Conservation (phyloP, 2,888 invertebrate species). For the Creontiades dilutus region DNA sequence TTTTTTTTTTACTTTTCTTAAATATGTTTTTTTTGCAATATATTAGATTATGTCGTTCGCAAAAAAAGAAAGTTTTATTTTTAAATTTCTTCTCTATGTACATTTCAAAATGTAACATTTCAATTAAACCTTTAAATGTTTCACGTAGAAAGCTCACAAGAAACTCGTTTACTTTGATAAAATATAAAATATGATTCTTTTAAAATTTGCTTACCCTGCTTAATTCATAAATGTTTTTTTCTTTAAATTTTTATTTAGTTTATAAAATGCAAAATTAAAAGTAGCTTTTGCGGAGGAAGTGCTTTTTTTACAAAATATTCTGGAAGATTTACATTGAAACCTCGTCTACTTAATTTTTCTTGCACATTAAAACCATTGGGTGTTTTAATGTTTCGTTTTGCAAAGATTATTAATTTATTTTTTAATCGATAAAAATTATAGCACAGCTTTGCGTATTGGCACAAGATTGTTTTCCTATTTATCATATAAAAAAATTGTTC, state of each 20-base stretch:
- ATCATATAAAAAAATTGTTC: constrained; percentile 49
- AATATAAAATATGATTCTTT: constrained; percentile 55
- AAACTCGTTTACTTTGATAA: constrained; percentile 37
- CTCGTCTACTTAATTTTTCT: neutral
- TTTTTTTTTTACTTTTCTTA: constrained; percentile 48
- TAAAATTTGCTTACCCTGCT: constrained; percentile 56
- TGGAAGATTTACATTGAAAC: neutral
- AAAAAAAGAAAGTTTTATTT: constrained; percentile 48
- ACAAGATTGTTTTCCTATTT: constrained; percentile 61
- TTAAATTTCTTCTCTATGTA: constrained; percentile 34
- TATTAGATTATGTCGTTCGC: constrained; percentile 44
- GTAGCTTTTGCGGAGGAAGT: constrained; percentile 13
- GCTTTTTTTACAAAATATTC: constrained; percentile 3
- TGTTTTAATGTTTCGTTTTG: neutral
- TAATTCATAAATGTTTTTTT: constrained; percentile 42
- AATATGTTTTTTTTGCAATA: constrained; percentile 44
- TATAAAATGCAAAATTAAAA: neutral
- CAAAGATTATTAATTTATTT: constrained; percentile 45
- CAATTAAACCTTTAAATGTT: neutral
- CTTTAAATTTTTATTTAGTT: no score
- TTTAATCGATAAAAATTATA: constrained; percentile 33
- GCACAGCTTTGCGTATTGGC: constrained; percentile 65
- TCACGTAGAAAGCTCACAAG: constrained; percentile 50
- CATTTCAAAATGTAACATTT: constrained; percentile 46
- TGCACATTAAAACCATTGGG: neutral